Evolutionary conservation across 2,888 invertebrate species (phyloP).

Genomic region (Taenaris catops): DNA sequence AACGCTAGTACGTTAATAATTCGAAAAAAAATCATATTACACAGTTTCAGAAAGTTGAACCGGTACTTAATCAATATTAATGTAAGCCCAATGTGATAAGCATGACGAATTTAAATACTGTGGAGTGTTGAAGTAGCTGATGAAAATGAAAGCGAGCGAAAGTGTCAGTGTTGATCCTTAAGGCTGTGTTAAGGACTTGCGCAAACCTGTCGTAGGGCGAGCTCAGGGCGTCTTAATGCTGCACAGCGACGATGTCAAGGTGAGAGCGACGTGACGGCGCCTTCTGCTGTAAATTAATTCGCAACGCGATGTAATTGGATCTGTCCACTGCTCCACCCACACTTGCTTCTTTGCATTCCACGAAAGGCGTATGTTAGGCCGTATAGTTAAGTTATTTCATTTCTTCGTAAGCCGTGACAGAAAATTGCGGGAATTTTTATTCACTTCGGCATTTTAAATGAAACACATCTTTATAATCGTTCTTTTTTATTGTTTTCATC

Average conservation of each 20-base stretch:
- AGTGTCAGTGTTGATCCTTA: slow-evolving; percentile 27
- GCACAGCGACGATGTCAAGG: slow-evolving; percentile 38
- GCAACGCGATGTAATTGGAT: slow-evolving; percentile 61
- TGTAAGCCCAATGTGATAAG: neutral
- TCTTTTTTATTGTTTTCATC: too few relatives aligned
- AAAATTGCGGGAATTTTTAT: neutral
- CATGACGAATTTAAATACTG: slow-evolving; percentile 2
- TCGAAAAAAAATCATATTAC: too few relatives aligned
- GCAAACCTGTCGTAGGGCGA: slow-evolving; percentile 39
- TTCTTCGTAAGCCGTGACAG: slow-evolving; percentile 2
- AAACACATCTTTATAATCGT: too few relatives aligned
- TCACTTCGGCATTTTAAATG: too few relatives aligned
- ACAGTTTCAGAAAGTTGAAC: too few relatives aligned
- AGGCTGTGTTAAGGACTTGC: slow-evolving; percentile 27
- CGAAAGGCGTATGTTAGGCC: slow-evolving; percentile 22
- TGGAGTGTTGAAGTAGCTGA: slow-evolving; percentile 10
- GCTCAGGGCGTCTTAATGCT: slow-evolving; percentile 31
- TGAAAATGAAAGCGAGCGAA: slow-evolving; percentile 28
- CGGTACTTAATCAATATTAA: too few relatives aligned
- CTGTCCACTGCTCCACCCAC: slow-evolving; percentile 49
- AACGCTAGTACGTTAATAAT: too few relatives aligned
- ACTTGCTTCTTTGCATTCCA: slow-evolving; percentile 31
- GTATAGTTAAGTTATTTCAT: slow-evolving; percentile 5
- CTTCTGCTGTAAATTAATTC: slow-evolving; percentile 59
- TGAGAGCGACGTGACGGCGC: slow-evolving; percentile 40